phyloP scores from a whole-genome alignment of 2,797 vertebrate species.

The Danio choprae region DNA sequence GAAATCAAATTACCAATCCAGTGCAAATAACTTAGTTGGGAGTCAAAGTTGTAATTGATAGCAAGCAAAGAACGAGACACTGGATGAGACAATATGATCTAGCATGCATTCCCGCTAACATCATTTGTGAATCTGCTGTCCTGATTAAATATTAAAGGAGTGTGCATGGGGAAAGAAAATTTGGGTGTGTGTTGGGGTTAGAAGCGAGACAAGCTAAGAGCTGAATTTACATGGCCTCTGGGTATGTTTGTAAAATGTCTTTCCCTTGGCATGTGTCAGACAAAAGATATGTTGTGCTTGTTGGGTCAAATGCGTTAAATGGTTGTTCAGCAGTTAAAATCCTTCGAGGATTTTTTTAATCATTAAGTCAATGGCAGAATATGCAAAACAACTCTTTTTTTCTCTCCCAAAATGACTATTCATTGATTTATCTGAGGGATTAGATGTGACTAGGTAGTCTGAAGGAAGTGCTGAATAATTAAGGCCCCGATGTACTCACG shows the following conservation, averaged over 20 bases:
- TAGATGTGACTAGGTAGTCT: neutral
- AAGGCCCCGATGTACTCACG: neutral
- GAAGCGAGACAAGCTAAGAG: constrained; percentile 32
- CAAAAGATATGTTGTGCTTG: constrained; percentile 42
- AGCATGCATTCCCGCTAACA: constrained; percentile 75
- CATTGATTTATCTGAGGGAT: neutral
- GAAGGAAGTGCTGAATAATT: neutral
- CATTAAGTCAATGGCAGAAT: neutral
- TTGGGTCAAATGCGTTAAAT: constrained; percentile 13
- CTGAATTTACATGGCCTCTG: constrained; percentile 60
- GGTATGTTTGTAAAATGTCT: constrained; percentile 37
- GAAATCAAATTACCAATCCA: constrained; percentile 84
- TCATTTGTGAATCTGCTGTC: constrained; percentile 79
- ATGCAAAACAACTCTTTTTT: neutral
- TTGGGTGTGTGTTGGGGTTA: constrained; percentile 61
- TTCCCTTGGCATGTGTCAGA: constrained; percentile 37
- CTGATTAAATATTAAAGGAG: constrained; percentile 82
- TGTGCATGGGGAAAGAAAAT: constrained; percentile 66
- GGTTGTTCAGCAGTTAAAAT: constrained; percentile 13
- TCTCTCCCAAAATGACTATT: neutral
- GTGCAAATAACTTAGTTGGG: constrained; percentile 83
- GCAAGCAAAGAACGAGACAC: constrained; percentile 73
- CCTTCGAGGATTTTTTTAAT: neutral
- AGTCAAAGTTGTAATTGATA: constrained; percentile 87
- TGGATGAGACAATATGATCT: constrained; percentile 81